Evolutionary conservation across 2,797 vertebrate species (phyloP), one percentile per base, ranked within the genome.

Genomic region (Sebastes iracundus): DNA sequence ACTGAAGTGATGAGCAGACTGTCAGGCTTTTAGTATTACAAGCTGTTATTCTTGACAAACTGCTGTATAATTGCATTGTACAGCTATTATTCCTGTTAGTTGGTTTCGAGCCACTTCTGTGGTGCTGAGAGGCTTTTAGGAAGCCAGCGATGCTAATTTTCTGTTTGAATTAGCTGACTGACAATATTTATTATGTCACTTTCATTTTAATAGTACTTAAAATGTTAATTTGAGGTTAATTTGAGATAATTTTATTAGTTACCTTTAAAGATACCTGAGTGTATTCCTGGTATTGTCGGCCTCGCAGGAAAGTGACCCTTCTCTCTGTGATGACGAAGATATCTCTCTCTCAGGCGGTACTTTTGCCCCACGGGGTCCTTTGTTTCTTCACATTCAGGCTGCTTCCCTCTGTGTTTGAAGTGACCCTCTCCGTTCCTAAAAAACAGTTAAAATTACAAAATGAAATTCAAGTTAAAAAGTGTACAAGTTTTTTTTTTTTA

Each of bases 311-410:
- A 77, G 87, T 92, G 94, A 58, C 92, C 87, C 79, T 91, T 96
- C 86, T 96, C 96, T 77, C 96, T 93, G 91, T 96, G 96, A 30
- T 98, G 95, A 10, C 97, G 96, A 4, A 96, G 95, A 58, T 96
- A 97, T 4, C 97, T 94, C 90, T 98, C 98, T 61, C 98, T 95
- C 72, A 99, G 94, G 10, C 96, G 93, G 63, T 99, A 99, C 90
- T 97, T 98, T 62, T 93, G 94, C 6, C 93, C 89, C 66, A 94
- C 86, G 0, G 93, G 77, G 7, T 94, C 93, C 78, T 87, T 74
- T 77, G 90, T 78, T 66, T 94, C 95, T 38, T 93, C 95, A 46
- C 87, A 84, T 18, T 95, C 93, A 8, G 94, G 93, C 3, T 92
- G 94, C 76, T 93, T 93, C 72, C 96, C 96, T 83, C 74, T 91